These are phyloP conservation scores for Triplophysa yarkandensis DNA, from an alignment of 2,797 vertebrate genomes.

Conservation along the genomic window DNA sequence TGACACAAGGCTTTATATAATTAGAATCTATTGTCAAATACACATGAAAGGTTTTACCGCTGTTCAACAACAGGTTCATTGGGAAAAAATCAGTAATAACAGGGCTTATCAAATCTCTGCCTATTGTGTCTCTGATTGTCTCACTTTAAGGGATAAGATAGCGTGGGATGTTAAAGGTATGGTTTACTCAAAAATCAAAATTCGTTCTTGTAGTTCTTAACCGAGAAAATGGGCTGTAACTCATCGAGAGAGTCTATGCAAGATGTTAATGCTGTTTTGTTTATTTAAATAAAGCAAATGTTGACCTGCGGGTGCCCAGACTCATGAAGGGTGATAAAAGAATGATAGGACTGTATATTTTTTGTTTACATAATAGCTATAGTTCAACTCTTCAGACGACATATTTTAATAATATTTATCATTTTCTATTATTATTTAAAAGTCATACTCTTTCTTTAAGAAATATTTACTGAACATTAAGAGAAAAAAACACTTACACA, in stretches of 20 bases:
- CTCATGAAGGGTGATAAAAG: not conserved
- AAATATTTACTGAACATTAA: too few species aligned
- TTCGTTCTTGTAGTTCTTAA: not conserved
- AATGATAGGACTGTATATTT: not conserved
- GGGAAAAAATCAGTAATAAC: not conserved
- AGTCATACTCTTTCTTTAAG: too few species aligned
- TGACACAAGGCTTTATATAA: constrained; percentile 32
- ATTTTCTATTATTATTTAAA: too few species aligned
- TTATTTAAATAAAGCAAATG: not conserved
- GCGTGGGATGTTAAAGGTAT: not conserved
- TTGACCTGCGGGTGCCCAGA: not conserved
- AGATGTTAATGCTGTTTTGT: not conserved
- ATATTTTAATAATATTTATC: too few species aligned
- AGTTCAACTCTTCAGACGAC: too few species aligned
- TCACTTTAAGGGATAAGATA: constrained; percentile 3
- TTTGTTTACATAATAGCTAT: too few species aligned
- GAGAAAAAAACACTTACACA: not conserved
- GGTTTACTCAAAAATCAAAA: not conserved
- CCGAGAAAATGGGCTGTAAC: not conserved
- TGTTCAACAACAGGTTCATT: constrained; percentile 35
- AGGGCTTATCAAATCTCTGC: constrained; percentile 19
- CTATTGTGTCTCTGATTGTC: constrained; percentile 24
- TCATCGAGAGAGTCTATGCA: not conserved
- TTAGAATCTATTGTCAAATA: constrained; percentile 43
- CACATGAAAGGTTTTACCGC: constrained; percentile 30